These are phyloP conservation scores for Limnephilus marmoratus DNA, from an alignment of 2,888 invertebrate species.

Conservation along the genomic window DNA sequence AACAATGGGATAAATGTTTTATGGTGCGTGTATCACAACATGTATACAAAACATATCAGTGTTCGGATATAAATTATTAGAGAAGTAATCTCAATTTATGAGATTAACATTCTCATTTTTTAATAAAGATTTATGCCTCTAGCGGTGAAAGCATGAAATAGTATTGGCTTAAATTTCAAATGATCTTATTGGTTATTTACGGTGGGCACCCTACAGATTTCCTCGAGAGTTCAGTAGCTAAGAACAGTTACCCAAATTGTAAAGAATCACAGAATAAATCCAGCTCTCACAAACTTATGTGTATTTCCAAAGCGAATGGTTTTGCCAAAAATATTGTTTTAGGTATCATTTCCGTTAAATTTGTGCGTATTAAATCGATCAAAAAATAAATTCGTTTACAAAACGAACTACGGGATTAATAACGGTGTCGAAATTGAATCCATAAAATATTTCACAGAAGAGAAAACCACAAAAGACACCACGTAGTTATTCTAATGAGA, in stretches of 20 bases:
- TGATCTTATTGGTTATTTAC: neutral
- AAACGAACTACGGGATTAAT: neutral
- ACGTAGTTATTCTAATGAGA: neutral
- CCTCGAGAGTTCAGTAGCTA: neutral
- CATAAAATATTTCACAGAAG: neutral
- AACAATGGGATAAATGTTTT: neutral
- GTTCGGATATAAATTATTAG: neutral
- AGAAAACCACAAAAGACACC: neutral
- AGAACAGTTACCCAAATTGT: neutral
- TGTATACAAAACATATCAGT: neutral
- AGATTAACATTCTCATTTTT: neutral
- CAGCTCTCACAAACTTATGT: too few species aligned
- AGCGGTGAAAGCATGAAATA: neutral
- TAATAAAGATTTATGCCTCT: neutral
- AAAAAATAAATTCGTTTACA: too few species aligned
- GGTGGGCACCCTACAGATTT: neutral
- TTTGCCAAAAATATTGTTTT: neutral
- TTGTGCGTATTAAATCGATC: neutral
- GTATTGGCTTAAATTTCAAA: neutral
- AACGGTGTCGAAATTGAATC: neutral
- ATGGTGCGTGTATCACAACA: neutral
- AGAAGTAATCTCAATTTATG: neutral
- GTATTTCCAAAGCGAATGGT: neutral
- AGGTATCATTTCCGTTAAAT: neutral
- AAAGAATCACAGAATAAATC: neutral